Percentiles rank a stretch among this genome's conserved stretches.
These are phyloP conservation scores for Exaiptasia diaphana DNA, from an alignment of 64 coral and sea anemone genomes.

Conservation along the genomic window DNA sequence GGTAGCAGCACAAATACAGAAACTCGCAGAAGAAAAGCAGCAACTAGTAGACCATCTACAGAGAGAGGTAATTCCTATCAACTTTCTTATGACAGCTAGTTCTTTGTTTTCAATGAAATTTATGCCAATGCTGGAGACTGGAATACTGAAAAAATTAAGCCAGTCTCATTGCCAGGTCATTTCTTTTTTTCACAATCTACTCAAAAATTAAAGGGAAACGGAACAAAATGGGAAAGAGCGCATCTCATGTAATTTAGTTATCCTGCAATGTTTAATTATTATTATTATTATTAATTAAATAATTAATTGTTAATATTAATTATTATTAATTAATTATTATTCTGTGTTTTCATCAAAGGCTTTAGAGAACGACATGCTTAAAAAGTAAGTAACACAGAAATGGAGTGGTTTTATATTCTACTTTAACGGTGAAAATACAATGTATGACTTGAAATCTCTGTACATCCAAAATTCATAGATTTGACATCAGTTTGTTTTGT, in stretches of 20 bases:
- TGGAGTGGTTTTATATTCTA: too few species aligned
- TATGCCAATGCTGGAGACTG: too few species aligned
- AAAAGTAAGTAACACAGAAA: conserved; percentile 44
- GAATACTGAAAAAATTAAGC: neutral
- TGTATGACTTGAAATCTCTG: neutral
- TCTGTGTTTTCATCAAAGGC: neutral
- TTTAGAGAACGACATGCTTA: conserved; percentile 36
- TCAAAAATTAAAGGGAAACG: neutral
- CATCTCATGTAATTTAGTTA: too few species aligned
- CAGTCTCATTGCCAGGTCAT: neutral
- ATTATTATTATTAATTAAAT: too few species aligned
- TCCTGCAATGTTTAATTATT: too few species aligned
- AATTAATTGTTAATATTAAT: too few species aligned
- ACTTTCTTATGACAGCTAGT: neutral
- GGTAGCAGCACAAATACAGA: conserved; percentile 60
- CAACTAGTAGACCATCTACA: conserved; percentile 56
- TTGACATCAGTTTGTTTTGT: neutral
- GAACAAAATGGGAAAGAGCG: too few species aligned
- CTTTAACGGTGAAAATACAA: neutral
- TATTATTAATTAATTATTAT: neutral
- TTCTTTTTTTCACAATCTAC: neutral
- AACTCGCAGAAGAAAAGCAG: conserved; percentile 61
- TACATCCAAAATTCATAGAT: neutral
- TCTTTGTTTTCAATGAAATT: neutral
- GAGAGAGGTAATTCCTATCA: conserved; percentile 6